Evolutionary conservation across 2,113 vertebrate species (phyloP), one percentile per base, ranked within the genome.

Genomic region (Toxotes jaculatrix): DNA sequence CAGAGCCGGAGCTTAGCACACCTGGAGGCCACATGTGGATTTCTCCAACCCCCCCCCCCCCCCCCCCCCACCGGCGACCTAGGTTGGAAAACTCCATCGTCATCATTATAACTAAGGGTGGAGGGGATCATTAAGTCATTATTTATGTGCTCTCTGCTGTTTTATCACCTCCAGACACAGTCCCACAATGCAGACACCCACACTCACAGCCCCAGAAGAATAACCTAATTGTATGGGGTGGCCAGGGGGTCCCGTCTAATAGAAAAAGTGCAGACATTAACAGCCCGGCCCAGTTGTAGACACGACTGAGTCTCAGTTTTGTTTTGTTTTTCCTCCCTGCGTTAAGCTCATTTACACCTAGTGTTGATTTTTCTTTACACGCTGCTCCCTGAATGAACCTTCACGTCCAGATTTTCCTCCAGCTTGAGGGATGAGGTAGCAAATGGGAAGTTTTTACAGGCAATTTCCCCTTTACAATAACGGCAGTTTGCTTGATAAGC

Each of bases 11-110:
- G 80, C 43, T 38, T 7, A 74, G 43, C 64, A 57, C 94, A 95
- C 95, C 94, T 96, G 94, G 86, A 91, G 74, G 80, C 91, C 95
- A 95, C 93, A 95, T 96, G 95, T 93, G 85, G 75, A 69, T 80
- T 40, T 69, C 63, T 66, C 61, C 31, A 4, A 71, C 47, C 6
- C 8, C 78, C 64, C n/a, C 65, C 75, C 66, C 32, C 64, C 31
- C 42, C 5, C 11, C 76, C 63, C n/a, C 65, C 75, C 68, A 40
- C 64, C 36, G 34, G 82, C 31, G 12, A 61, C 56, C 85, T 45
- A 34, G 67, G 70, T 73, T 69, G 82, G 75, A 92, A 91, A 93
- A 91, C 83, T 67, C 83, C 84, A 56, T 74, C 80, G 89, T 93
- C 93, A 93, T 93, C 92, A 93, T 88, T 91, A 92, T 89, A 77